These are phyloP conservation scores for Cyanoramphus novaezelandiae DNA, from an alignment of 2,113 vertebrate species.

Conservation along the genomic window DNA sequence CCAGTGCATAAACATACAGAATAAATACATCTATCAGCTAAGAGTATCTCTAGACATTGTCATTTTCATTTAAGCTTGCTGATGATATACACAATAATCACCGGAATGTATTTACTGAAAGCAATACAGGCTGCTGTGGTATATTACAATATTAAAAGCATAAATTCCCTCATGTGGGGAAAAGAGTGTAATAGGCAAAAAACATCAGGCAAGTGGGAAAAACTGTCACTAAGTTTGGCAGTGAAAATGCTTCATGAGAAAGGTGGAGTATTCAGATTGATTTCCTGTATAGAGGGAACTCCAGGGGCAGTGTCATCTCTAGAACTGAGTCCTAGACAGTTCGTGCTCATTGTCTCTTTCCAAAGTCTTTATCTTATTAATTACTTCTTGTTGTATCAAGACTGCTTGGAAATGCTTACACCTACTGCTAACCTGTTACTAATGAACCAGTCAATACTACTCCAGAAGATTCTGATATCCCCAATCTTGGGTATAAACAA, in stretches of 20 bases:
- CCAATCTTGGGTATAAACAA: neutral
- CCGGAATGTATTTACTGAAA: slow-evolving; percentile 15
- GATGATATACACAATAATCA: slow-evolving; percentile 30
- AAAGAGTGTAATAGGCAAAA: neutral
- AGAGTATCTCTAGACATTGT: slow-evolving; percentile 38
- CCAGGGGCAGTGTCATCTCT: neutral
- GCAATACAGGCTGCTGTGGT: neutral
- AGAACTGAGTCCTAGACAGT: neutral
- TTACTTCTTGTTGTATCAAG: neutral
- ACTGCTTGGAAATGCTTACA: neutral
- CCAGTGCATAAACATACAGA: neutral
- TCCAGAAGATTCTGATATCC: neutral
- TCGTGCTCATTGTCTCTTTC: neutral
- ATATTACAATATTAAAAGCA: slow-evolving; percentile 18
- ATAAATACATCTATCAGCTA: neutral
- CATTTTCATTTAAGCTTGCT: slow-evolving; percentile 20
- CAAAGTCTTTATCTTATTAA: neutral
- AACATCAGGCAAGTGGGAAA: neutral
- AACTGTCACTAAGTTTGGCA: neutral
- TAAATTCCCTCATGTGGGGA: neutral
- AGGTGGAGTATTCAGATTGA: neutral
- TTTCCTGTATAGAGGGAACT: neutral
- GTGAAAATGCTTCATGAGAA: neutral
- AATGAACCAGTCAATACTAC: neutral
- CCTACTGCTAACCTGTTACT: neutral